A percentile compares a stretch with the other conserved stretches of the same genome.
phyloP scores from a whole-genome alignment of 92 coral and sea anemone species.

The Phenganax stokvisi region DNA sequence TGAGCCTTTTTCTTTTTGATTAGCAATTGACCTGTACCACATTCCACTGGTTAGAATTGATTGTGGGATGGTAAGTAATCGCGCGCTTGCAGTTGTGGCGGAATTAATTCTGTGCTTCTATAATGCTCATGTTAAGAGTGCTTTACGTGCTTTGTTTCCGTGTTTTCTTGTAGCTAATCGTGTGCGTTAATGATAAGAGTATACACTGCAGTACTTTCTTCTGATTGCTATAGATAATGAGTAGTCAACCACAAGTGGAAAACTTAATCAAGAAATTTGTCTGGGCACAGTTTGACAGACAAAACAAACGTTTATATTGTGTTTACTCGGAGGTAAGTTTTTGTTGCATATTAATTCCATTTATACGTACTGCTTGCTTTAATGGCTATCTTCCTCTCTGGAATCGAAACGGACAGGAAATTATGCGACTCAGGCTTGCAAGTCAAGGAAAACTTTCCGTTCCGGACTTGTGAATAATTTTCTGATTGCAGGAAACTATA shows the following conservation, averaged over 20 bases:
- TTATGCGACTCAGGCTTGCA: too few species aligned
- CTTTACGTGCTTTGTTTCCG: too few species aligned
- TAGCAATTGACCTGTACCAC: slow-evolving; percentile 87
- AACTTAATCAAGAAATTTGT: slow-evolving; percentile 67
- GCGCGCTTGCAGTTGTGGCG: background rate
- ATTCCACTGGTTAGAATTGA: slow-evolving; percentile 91
- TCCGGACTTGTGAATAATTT: too few species aligned
- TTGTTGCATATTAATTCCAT: background rate
- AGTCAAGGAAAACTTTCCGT: too few species aligned
- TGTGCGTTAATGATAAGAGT: too few species aligned
- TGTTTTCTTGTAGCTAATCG: too few species aligned
- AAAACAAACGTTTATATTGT: slow-evolving; percentile 67
- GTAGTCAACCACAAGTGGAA: slow-evolving; percentile 90
- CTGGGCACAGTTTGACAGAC: slow-evolving; percentile 91
- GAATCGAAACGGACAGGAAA: too few species aligned
- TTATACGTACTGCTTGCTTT: too few species aligned
- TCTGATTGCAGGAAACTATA: too few species aligned
- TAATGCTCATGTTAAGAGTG: background rate
- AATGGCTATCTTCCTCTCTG: too few species aligned
- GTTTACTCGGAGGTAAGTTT: slow-evolving; percentile 54
- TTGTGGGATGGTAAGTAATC: slow-evolving; percentile 74
- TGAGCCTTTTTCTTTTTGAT: background rate
- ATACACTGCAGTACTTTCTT: background rate
- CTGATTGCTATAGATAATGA: slow-evolving; percentile 59
- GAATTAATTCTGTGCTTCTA: background rate